Evolutionary conservation across 2,797 vertebrate species (phyloP).

Genomic region (Gymnodraco acuticeps): DNA sequence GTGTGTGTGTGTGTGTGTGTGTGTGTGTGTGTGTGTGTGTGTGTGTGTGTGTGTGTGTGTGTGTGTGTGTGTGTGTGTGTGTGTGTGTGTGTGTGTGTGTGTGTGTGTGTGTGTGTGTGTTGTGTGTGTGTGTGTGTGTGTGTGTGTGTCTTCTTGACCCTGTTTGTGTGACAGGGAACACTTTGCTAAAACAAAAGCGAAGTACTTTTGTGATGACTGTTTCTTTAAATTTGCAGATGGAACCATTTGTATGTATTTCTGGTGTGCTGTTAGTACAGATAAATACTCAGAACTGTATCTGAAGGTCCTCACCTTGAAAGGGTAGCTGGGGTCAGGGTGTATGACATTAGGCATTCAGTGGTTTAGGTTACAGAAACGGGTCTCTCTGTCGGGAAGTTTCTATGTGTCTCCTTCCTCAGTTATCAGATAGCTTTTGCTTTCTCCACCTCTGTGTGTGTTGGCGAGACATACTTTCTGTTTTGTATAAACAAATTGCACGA

Average conservation of each 20-base stretch:
- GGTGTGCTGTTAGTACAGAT: not conserved
- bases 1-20: too few relatives aligned
- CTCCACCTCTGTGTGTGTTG: slow-evolving; percentile 1
- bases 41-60: too few relatives aligned
- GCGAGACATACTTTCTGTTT: not conserved
- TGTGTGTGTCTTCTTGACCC: slow-evolving; percentile 24
- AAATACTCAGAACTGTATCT: slow-evolving; percentile 22
- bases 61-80: too few relatives aligned
- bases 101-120: slow-evolving; percentile 41
- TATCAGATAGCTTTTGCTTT: slow-evolving; percentile 37
- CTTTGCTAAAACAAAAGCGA: too few relatives aligned
- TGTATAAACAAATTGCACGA: not conserved
- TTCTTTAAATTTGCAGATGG: slow-evolving; percentile 10
- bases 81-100: slow-evolving; percentile 41
- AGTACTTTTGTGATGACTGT: not conserved
- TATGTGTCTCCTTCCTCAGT: slow-evolving; percentile 21
- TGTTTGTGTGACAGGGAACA: not conserved
- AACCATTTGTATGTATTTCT: slow-evolving; percentile 16
- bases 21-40: too few relatives aligned
- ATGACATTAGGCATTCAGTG: slow-evolving; percentile 40
- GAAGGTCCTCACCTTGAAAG: not conserved
- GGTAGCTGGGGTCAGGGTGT: slow-evolving; percentile 28
- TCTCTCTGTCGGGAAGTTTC: slow-evolving; percentile 35
- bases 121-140: too few relatives aligned
- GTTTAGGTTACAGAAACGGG: slow-evolving; percentile 60